Evolutionary conservation across 2,888 invertebrate species (phyloP).

Genomic region (Drosophila colorata): DNA sequence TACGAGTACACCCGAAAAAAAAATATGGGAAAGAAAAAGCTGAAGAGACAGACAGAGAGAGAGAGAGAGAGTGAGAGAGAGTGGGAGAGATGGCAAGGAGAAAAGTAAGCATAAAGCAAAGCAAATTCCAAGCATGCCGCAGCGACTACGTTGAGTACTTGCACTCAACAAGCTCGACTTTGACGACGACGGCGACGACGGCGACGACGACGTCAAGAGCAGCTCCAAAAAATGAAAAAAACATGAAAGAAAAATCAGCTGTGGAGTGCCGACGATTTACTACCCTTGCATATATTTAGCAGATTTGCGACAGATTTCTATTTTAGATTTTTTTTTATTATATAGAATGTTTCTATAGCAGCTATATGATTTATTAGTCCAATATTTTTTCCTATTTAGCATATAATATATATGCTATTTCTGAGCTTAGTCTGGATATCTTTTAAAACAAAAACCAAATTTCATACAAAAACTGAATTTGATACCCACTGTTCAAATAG

Average conservation of each 20-base stretch:
- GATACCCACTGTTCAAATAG: no score
- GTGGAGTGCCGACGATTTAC: not conserved
- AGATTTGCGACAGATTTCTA: no score
- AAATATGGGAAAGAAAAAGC: conserved; percentile 10
- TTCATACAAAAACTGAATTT: no score
- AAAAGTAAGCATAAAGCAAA: conserved; percentile 72
- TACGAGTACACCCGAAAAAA: conserved; percentile 52
- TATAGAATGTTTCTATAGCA: no score
- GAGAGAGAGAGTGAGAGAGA: not conserved
- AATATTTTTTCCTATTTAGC: no score
- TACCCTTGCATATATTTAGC: not conserved
- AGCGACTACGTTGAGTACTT: conserved; percentile 67
- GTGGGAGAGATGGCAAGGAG: not conserved
- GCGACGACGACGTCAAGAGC: conserved; percentile 65
- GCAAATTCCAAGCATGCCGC: conserved; percentile 79
- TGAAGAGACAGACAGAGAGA: conserved; percentile 14
- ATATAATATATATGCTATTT: no score
- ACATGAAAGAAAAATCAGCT: not conserved
- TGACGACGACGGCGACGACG: conserved; percentile 35
- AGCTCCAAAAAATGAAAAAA: conserved; percentile 45
- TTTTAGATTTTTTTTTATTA: no score
- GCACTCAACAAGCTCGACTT: conserved; percentile 69
- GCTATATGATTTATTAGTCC: no score
- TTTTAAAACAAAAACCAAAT: no score
- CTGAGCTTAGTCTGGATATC: no score